Conservation (phyloP, 2,888 invertebrate genomes). For the Aleiodes testaceus region DNA sequence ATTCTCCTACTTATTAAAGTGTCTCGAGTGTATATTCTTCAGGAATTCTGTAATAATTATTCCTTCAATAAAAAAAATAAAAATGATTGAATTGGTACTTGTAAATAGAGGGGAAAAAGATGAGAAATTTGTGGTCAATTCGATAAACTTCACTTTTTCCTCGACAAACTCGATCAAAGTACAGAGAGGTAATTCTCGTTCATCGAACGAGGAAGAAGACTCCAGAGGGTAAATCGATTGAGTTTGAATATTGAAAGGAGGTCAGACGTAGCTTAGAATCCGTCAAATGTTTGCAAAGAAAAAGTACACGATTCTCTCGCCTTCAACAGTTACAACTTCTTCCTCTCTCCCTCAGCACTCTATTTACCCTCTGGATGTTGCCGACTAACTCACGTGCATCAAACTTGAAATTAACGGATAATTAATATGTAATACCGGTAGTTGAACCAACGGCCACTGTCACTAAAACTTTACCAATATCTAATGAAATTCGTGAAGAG, state of each 20-base stretch:
- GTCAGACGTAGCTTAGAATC: neutral
- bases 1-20: no score
- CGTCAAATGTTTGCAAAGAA: conserved; percentile 16
- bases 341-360: neutral
- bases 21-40: no score
- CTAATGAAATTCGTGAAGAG: neutral
- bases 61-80: no score
- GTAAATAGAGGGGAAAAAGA: neutral
- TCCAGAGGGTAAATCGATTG: neutral
- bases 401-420: conserved; percentile 19
- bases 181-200: neutral
- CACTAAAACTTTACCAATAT: neutral
- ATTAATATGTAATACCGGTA: conserved; percentile 4
- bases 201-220: neutral
- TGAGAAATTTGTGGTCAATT: neutral
- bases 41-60: no score
- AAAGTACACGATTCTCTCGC: neutral
- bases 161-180: conserved; percentile 11
- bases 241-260: conserved; percentile 20
- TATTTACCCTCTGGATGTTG: neutral
- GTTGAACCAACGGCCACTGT: conserved; percentile 6
- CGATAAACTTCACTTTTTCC: conserved; percentile 1
- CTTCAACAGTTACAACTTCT: neutral
- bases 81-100: no score
- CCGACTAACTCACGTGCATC: neutral